Evolutionary conservation across 1,140 invertebrate genomes (phyloP).

Genomic region (Mercenaria mercenaria): DNA sequence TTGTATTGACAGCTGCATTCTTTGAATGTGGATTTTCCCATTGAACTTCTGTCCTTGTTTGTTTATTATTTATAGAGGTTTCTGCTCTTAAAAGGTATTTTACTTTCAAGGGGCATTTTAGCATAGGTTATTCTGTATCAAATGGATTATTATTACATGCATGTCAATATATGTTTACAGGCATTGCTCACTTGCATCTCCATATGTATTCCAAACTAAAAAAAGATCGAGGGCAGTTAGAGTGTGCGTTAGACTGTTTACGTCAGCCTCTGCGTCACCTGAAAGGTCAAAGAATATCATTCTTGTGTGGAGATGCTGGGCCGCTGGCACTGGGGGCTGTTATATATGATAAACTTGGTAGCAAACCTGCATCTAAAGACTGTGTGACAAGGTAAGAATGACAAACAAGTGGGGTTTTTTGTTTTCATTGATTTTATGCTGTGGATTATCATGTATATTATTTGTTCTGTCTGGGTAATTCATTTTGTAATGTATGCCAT

Average conservation of each 20-base stretch:
- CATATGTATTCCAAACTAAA: constrained; percentile 85
- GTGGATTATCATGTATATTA: too few relatives aligned
- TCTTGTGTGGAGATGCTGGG: constrained; percentile 93
- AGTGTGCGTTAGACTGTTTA: constrained; percentile 87
- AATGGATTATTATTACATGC: too few relatives aligned
- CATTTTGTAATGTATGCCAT: background rate
- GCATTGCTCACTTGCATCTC: constrained; percentile 88
- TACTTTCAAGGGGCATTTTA: too few relatives aligned
- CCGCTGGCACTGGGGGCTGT: constrained; percentile 91
- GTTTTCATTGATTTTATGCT: too few relatives aligned
- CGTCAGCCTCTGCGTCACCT: constrained; percentile 85
- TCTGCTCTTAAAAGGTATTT: too few relatives aligned
- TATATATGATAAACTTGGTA: constrained; percentile 87
- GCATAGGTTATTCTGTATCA: too few relatives aligned
- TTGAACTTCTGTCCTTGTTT: too few relatives aligned
- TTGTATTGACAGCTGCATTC: too few relatives aligned
- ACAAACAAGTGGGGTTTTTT: too few relatives aligned
- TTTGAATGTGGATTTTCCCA: too few relatives aligned
- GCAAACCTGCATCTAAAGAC: constrained; percentile 73
- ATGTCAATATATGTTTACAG: too few relatives aligned
- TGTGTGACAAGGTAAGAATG: constrained; percentile 82
- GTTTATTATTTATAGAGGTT: too few relatives aligned
- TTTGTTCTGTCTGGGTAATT: background rate
- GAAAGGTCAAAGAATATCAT: constrained; percentile 88
- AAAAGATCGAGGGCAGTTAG: constrained; percentile 74